Base-by-base conservation (phyloP, 1,140 invertebrate species). In the Euura lappo region DNA sequence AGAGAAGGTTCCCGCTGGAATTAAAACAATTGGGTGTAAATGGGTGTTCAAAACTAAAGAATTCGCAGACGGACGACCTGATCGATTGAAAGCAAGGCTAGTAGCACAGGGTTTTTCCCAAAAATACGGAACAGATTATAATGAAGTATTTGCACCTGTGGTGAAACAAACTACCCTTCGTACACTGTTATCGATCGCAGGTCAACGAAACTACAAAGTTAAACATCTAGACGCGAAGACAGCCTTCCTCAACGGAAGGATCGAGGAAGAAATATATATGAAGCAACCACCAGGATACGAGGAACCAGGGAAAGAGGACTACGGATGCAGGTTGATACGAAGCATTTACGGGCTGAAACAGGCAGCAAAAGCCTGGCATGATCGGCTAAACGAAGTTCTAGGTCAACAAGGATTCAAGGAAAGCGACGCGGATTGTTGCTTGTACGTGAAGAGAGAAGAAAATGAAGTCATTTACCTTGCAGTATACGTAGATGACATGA, bases 191-290 rank as follows among this genome's bases (percentile, higher is more conserved):
- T 45, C 46, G 6, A 3, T 68, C 11, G 43, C 65, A 47, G 66
- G 66, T 45, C 8, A 60, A 13, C 45, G 72, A 46, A 71, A 74
- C 45, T 71, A 78, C 11, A 3, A 76, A 3, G 67, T 85, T 8
- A 28, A 73, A 6, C 85, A 86, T 69, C 73, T 80, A 8, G 85
- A 85, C 74, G 77, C 83, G 2, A 78, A 44, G 47, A 69, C 68
- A 43, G 68, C 68, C 11, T 69, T 69, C 28, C 44, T 69, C 28
- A 69, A 69, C 44, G 44, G 42, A 69, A 69, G 51, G n/a, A 46
- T 69, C n/a, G 51, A 13, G 51, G 28, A 69, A 44, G n/a, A 7
- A 11, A 69, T 69, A 42, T 69, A 69, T 69, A 69, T 69, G 68
- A 13, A 28, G 43, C 68, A 45, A 45, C 68, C 68, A 69, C 68